Conservation (phyloP, 2,888 invertebrate species). For the Pristionchus japonicus region DNA sequence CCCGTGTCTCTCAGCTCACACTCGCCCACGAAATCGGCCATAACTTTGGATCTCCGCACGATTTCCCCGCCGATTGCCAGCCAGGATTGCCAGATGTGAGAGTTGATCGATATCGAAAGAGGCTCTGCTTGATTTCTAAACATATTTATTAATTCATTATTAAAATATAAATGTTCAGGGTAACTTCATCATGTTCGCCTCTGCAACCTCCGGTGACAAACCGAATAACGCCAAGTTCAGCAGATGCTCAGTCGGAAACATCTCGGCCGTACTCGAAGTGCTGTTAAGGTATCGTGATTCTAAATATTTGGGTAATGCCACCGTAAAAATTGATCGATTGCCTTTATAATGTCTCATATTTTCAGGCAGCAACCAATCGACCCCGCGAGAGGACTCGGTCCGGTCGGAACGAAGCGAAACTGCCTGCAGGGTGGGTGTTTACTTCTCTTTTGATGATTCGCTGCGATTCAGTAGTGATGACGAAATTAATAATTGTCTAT, state of each 20-base stretch:
- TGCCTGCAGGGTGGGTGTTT: conserved; percentile 84
- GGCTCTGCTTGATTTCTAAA: neutral
- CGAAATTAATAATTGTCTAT: conserved; percentile 48
- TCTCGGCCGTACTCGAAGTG: conserved; percentile 67
- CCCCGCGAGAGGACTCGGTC: conserved; percentile 61
- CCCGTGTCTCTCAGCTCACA: conserved; percentile 96
- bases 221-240: conserved; percentile 98
- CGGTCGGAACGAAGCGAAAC: conserved; percentile 84
- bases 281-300: neutral
- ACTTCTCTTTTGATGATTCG: neutral
- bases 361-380: conserved; percentile 68
- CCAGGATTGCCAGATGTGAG: conserved; percentile 47
- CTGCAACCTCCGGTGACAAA: conserved; percentile 96
- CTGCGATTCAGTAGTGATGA: neutral
- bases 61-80: conserved; percentile 65
- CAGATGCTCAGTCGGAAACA: conserved; percentile 90
- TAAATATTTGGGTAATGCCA: neutral
- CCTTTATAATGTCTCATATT: neutral
- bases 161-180: conserved; percentile 79
- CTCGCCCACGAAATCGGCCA: conserved; percentile 99
- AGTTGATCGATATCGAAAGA: neutral
- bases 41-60: conserved; percentile 92
- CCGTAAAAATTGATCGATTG: neutral
- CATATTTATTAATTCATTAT: neutral
- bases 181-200: conserved; percentile 97